Evolutionary conservation across 1,140 invertebrate species (phyloP).

Genomic region (Acromyrmex heyeri): DNA sequence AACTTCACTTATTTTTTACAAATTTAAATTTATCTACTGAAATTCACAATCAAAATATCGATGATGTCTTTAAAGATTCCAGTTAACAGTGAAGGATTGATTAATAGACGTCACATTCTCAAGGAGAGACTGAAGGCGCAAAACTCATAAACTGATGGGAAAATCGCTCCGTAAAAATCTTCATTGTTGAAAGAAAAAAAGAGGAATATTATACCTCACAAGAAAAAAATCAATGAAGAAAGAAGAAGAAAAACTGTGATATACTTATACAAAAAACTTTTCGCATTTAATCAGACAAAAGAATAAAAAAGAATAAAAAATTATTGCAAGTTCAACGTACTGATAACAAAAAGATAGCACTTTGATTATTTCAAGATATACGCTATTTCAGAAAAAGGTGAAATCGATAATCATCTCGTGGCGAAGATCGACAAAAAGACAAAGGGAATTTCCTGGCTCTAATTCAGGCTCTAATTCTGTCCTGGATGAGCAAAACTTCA

Average conservation of each 20-base stretch:
- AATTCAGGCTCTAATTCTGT: slow-evolving; percentile 28
- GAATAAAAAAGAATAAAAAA: neutral
- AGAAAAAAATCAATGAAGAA: neutral
- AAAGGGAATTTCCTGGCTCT: slow-evolving; percentile 13
- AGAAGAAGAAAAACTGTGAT: neutral
- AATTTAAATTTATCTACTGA: too few relatives aligned
- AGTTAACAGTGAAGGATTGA: too few relatives aligned
- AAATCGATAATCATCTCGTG: neutral
- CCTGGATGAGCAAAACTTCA: neutral
- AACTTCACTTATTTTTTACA: too few relatives aligned
- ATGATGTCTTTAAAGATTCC: too few relatives aligned
- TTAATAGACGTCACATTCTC: too few relatives aligned
- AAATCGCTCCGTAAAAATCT: neutral
- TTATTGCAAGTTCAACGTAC: neutral
- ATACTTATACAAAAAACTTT: slow-evolving; percentile 13
- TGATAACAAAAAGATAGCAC: neutral
- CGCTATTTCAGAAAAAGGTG: neutral
- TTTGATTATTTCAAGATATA: neutral
- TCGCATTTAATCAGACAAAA: neutral
- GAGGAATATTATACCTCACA: neutral
- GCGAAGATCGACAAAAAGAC: neutral
- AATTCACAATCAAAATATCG: too few relatives aligned
- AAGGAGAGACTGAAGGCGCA: too few relatives aligned
- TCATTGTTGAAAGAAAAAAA: neutral
- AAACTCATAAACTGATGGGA: too few relatives aligned